These are phyloP conservation scores for Speoplatyrhinus poulsoni DNA, from an alignment of 2,113 vertebrate genomes.

Conservation along the genomic window DNA sequence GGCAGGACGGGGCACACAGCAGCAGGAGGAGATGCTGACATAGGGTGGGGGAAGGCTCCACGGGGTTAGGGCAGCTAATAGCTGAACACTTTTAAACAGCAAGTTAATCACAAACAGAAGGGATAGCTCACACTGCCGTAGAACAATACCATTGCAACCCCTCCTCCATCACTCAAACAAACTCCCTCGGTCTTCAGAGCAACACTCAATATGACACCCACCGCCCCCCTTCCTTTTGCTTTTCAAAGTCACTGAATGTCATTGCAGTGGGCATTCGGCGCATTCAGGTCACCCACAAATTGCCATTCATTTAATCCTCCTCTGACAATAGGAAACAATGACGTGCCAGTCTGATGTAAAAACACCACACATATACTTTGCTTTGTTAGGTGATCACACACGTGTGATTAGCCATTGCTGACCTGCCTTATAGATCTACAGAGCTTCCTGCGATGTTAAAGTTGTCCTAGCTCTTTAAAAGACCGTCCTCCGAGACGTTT, in stretches of 20 bases:
- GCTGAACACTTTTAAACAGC: conserved; percentile 76
- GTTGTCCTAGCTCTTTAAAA: conserved; percentile 12
- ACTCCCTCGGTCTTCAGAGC: conserved; percentile 40
- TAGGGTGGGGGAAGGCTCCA: conserved; percentile 31
- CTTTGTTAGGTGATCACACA: conserved; percentile 19
- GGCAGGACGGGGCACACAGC: conserved; percentile 38
- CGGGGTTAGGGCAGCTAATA: conserved; percentile 73
- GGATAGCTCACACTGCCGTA: conserved; percentile 70
- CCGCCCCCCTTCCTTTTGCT: conserved; percentile 14
- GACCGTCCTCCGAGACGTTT: conserved; percentile 41
- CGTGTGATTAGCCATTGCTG: conserved; percentile 12
- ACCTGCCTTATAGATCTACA: not conserved
- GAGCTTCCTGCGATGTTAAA: conserved; percentile 13
- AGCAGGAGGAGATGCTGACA: not conserved
- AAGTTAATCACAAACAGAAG: conserved; percentile 83
- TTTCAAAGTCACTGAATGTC: conserved; percentile 58
- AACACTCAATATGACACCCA: conserved; percentile 69
- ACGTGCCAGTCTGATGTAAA: no score
- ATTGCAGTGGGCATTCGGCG: conserved; percentile 50
- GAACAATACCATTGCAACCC: conserved; percentile 56
- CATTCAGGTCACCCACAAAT: conserved; percentile 50
- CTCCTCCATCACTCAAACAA: conserved; percentile 29
- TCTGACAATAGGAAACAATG: not conserved
- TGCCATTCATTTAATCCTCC: conserved; percentile 16
- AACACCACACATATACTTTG: conserved; percentile 8